Evolutionary conservation across 2,888 invertebrate species (phyloP).

Genomic region (Barypeithes pellucidus): DNA sequence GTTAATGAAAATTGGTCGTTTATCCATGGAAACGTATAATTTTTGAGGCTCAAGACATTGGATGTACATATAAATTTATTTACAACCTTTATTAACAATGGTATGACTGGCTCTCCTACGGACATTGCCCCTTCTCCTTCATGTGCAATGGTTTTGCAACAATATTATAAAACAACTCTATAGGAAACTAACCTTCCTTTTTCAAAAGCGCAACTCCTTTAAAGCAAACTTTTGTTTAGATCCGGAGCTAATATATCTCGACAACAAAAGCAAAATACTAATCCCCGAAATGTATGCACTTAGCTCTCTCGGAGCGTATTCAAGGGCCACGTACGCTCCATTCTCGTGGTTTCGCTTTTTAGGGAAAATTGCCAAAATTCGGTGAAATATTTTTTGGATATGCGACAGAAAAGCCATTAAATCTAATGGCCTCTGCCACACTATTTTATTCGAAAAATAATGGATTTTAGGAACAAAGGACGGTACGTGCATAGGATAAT

Average conservation of each 20-base stretch:
- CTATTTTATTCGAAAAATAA: conserved; percentile 29
- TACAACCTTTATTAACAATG: too few relatives aligned
- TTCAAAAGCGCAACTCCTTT: background rate
- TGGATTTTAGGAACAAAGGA: conserved; percentile 33
- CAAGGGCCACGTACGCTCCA: conserved; percentile 45
- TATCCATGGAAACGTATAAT: too few relatives aligned
- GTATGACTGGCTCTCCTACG: too few relatives aligned
- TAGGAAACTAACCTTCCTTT: background rate
- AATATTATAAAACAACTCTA: background rate
- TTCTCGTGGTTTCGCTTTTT: conserved; percentile 47
- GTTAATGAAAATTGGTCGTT: too few relatives aligned
- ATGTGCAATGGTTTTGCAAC: background rate
- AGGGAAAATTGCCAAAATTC: conserved; percentile 45
- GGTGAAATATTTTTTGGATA: conserved; percentile 35
- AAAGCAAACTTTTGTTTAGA: conserved; percentile 12
- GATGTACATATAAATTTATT: too few relatives aligned
- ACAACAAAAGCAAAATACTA: conserved; percentile 58
- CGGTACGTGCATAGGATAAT: conserved; percentile 25
- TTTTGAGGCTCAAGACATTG: too few relatives aligned
- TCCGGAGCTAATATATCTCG: conserved; percentile 9
- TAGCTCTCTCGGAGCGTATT: conserved; percentile 52
- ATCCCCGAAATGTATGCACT: conserved; percentile 61
- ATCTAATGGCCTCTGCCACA: conserved; percentile 12
- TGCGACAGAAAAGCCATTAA: conserved; percentile 40
- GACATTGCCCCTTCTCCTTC: too few relatives aligned